Evolutionary conservation across 2,797 vertebrate genomes (phyloP).

Genomic region (Spinibarbus caldwelli): DNA sequence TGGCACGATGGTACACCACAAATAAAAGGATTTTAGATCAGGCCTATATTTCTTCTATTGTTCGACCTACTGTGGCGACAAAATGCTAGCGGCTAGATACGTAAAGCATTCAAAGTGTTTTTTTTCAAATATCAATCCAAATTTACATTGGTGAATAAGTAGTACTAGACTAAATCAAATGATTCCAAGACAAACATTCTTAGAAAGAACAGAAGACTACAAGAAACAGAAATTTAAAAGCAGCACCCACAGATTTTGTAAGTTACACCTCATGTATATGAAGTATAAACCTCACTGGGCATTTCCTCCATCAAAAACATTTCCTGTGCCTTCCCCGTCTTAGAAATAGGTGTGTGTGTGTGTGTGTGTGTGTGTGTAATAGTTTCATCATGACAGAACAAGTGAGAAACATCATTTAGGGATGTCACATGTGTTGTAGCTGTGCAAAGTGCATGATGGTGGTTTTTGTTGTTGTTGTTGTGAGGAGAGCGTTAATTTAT

Average conservation of each 20-base stretch:
- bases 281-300: neutral
- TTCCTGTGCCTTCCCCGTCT: neutral
- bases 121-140: neutral
- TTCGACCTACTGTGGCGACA: neutral
- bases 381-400: neutral
- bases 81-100: neutral
- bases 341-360: neutral
- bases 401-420: neutral
- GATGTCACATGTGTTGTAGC: neutral
- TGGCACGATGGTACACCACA: conserved; percentile 14
- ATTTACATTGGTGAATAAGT: neutral
- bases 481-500: conserved; percentile 57
- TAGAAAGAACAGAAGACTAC: neutral
- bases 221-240: neutral
- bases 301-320: neutral
- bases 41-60: neutral
- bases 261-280: neutral
- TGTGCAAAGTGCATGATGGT: neutral
- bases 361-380: neutral
- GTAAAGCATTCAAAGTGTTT: neutral
- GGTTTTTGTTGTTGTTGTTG: conserved; percentile 6
- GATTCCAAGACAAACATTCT: neutral
- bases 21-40: neutral
- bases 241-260: neutral
- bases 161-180: neutral